These are phyloP conservation scores for Oppia nitens DNA, from an alignment of 1,140 invertebrate genomes.

Conservation along the genomic window DNA sequence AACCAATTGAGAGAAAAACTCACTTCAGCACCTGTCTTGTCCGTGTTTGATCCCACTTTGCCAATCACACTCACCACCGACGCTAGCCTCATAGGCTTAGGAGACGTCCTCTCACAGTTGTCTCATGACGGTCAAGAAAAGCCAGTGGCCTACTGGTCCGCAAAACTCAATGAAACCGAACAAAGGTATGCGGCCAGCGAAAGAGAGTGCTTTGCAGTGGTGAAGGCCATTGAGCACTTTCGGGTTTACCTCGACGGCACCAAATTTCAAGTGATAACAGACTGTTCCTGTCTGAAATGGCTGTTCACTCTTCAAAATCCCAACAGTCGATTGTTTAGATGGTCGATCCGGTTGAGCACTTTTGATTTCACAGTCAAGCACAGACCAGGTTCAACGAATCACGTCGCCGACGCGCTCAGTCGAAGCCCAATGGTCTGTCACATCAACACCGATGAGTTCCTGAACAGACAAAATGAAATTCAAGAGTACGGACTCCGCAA, in stretches of 20 bases:
- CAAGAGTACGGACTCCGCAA: background rate
- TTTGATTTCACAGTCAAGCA: slow-evolving; percentile 15
- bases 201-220: slow-evolving; percentile 34
- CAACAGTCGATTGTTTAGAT: slow-evolving; percentile 7
- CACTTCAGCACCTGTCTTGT: slow-evolving; percentile 8
- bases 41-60: slow-evolving; percentile 4
- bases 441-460: background rate
- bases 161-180: slow-evolving; percentile 30
- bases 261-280: slow-evolving; percentile 30
- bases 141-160: slow-evolving; percentile 21
- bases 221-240: slow-evolving; percentile 33
- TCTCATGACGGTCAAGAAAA: background rate
- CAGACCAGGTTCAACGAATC: background rate
- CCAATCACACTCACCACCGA: slow-evolving; percentile 13
- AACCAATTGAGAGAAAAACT: slow-evolving; percentile 16
- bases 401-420: slow-evolving; percentile 15
- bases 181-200: slow-evolving; percentile 35
- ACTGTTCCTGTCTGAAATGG: slow-evolving; percentile 30
- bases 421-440: slow-evolving; percentile 21
- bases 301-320: slow-evolving; percentile 12
- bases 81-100: slow-evolving; percentile 12
- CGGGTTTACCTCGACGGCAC: slow-evolving; percentile 33
- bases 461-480: background rate
- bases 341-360: slow-evolving; percentile 7
- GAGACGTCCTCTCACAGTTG: slow-evolving; percentile 16